Evolutionary conservation across 2,113 vertebrate species (phyloP).

Genomic region (Edolisoma coerulescens): DNA sequence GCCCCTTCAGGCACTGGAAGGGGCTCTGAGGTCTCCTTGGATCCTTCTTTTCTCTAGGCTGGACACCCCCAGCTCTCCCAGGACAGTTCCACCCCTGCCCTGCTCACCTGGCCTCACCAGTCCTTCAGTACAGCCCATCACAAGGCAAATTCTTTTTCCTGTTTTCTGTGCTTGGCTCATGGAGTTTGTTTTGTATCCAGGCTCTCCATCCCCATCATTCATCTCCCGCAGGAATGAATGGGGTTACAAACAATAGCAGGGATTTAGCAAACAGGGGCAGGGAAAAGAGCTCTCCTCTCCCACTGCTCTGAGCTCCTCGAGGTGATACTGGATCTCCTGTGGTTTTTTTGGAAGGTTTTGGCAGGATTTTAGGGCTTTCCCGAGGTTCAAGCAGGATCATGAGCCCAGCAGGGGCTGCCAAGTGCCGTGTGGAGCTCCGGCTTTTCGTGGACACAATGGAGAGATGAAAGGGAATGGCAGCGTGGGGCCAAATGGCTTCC

Average conservation of each 20-base stretch:
- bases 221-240: neutral
- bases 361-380: neutral
- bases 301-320: neutral
- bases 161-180: fast-evolving
- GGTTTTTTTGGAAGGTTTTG: neutral
- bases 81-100: neutral
- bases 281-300: neutral
- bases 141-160: neutral
- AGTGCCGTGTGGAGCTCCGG: neutral
- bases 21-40: neutral
- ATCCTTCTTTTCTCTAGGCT: neutral
- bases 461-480: neutral
- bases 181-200: neutral
- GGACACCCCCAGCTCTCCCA: neutral
- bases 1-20: neutral
- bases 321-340: neutral
- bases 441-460: neutral
- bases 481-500: neutral
- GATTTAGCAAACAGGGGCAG: neutral
- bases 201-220: neutral
- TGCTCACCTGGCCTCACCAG: neutral
- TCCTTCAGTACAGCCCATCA: neutral
- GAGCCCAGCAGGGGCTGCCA: neutral
- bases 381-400: fast-evolving
- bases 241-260: neutral